phyloP scores from a whole-genome alignment of 2,113 vertebrate species.

The Pelmatolapia mariae region DNA sequence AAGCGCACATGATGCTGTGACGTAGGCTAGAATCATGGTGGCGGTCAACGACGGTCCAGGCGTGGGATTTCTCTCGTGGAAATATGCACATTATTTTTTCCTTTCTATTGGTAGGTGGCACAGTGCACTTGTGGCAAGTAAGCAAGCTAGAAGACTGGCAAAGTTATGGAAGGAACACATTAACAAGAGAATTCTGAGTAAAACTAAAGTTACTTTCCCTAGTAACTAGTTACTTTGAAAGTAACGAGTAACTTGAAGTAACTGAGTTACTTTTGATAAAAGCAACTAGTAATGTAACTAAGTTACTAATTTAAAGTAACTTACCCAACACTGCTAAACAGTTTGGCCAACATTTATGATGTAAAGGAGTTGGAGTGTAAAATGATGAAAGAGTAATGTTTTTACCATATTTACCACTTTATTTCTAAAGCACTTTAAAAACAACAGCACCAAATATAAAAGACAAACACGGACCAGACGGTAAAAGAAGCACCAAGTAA shows the following conservation, averaged over 20 bases:
- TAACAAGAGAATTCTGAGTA: not conserved
- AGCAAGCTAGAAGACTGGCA: no score
- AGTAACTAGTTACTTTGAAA: not conserved
- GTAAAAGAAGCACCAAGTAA: not conserved
- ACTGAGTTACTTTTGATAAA: not conserved
- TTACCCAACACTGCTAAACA: not conserved
- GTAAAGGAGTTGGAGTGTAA: not conserved
- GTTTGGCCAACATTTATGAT: not conserved
- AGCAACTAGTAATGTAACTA: not conserved
- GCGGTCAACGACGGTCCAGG: no score
- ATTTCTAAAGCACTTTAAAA: not conserved
- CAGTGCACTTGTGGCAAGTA: fast-evolving
- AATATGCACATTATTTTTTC: fast-evolving
- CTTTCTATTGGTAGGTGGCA: no score
- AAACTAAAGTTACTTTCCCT: not conserved
- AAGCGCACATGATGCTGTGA: no score
- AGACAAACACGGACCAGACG: not conserved
- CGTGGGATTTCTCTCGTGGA: no score
- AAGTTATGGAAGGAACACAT: fast-evolving
- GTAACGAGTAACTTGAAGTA: not conserved
- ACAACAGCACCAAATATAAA: not conserved
- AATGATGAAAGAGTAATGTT: not conserved
- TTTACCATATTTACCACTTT: not conserved
- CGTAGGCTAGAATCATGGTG: no score
- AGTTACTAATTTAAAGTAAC: not conserved